These are phyloP conservation scores for Amniataba percoides DNA, from an alignment of 2,797 vertebrate species.

Conservation along the genomic window DNA sequence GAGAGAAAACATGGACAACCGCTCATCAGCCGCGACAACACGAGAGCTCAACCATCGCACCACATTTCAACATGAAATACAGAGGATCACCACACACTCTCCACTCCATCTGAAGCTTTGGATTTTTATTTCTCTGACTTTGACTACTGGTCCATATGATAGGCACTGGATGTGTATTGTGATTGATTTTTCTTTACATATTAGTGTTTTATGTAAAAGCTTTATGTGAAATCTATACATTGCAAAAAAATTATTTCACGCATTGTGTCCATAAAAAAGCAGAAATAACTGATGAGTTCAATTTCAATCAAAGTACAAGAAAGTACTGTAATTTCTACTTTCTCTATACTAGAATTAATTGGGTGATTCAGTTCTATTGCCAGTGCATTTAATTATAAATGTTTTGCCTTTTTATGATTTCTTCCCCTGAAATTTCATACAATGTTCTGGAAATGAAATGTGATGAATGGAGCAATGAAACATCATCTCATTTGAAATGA, in stretches of 20 bases:
- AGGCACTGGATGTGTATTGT: neutral
- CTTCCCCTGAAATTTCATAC: neutral
- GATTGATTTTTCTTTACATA: neutral
- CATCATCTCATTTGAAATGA: neutral
- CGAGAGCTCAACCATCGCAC: constrained; percentile 31
- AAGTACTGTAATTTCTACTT: neutral
- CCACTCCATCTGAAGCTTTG: neutral
- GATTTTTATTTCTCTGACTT: neutral
- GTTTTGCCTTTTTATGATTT: neutral
- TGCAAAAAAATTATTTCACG: neutral
- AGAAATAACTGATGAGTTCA: neutral
- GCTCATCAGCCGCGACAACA: constrained; percentile 68
- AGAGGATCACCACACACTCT: neutral
- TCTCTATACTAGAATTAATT: neutral
- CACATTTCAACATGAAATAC: neutral
- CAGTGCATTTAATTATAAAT: neutral
- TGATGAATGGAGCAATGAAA: neutral
- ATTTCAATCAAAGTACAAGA: neutral
- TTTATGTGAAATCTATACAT: neutral
- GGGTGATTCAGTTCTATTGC: neutral
- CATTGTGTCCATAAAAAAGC: neutral
- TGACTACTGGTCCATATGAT: neutral
- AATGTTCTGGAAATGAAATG: constrained; percentile 4
- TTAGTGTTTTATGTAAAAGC: neutral
- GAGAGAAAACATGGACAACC: constrained; percentile 75